Evolutionary conservation across 2,113 vertebrate species (phyloP), one percentile per base, ranked within the genome.

Genomic region (Gavialis gangeticus): DNA sequence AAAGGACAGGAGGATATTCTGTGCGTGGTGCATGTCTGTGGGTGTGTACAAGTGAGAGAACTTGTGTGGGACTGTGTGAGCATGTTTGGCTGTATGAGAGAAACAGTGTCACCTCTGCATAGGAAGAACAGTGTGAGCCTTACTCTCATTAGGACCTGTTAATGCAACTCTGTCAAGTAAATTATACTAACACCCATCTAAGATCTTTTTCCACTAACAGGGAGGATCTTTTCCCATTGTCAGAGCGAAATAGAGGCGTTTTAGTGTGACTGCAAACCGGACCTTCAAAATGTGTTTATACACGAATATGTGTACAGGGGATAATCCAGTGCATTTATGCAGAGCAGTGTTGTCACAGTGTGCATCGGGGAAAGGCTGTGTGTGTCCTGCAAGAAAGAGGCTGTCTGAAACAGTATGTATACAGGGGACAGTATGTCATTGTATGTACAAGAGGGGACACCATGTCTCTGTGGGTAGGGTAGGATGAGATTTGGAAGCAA

Each of bases 261-360:
- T 57, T 90, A 91, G 94, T 94, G 80, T 95, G 95, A 94, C 60
- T 90, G 96, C 91, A 87, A 94, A 96, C 94, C 85, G 83, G 86
- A 79, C 90, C 79, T 85, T 87, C 88, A 81, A 30, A 69, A 30
- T 87, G 63, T 87, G 79, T 90, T 87, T 87, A 59, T 89, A 62
- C 58, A 55, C 87, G 80, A 85, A 82, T 62, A 87, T 91, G 62
- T 84, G 90, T 11, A 90, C 90, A 56, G 90, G 96, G 94, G 94
- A 91, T 94, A 92, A 93, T 84, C 86, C 82, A 82, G 93, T 78
- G 82, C 93, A 64, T 95, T 96, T 87, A 75, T 90, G 60, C 94
- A 85, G 77, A 93, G 88, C 0, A 1, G 15, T 92, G 93, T 89
- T 89, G 93, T 96, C 94, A 60, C 80, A 85, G 91, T 1, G 17